Conservation (phyloP, 2,797 vertebrate genomes). For the Sebastes trivittatus region DNA sequence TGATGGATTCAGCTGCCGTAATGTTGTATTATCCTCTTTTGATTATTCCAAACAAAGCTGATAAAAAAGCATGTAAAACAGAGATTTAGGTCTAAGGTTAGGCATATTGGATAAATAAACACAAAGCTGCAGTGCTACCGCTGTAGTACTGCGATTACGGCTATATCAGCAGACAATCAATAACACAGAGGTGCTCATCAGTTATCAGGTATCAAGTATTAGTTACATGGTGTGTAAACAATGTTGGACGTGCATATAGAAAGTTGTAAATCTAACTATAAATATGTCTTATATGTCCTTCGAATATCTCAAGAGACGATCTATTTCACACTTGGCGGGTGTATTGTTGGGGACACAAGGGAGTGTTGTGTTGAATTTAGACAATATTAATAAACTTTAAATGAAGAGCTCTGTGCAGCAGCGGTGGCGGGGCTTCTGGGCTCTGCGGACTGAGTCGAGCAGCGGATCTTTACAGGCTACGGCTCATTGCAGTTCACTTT, state of each 20-base stretch:
- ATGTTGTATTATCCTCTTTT: slow-evolving; percentile 38
- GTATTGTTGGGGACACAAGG: background rate
- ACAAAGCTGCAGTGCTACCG: slow-evolving; percentile 14
- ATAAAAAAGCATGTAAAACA: slow-evolving; percentile 31
- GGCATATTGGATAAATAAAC: slow-evolving; percentile 20
- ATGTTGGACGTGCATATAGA: background rate
- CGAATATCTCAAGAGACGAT: background rate
- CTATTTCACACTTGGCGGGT: background rate
- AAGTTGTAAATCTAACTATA: background rate
- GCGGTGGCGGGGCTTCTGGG: no score
- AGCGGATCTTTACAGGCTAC: no score
- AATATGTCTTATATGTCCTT: background rate
- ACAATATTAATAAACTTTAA: background rate
- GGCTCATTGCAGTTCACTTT: no score
- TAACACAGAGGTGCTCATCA: background rate
- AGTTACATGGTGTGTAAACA: slow-evolving; percentile 18
- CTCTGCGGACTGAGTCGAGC: no score
- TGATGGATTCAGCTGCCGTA: slow-evolving; percentile 17
- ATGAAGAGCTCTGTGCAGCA: background rate
- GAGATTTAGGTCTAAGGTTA: background rate
- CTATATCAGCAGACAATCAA: slow-evolving; percentile 34
- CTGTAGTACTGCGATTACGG: slow-evolving; percentile 12
- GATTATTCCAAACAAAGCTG: slow-evolving; percentile 28
- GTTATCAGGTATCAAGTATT: slow-evolving; percentile 26
- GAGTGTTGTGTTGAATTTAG: background rate